Evolutionary conservation across 2,888 invertebrate genomes (phyloP).

Genomic region (Drosophila cognata): DNA sequence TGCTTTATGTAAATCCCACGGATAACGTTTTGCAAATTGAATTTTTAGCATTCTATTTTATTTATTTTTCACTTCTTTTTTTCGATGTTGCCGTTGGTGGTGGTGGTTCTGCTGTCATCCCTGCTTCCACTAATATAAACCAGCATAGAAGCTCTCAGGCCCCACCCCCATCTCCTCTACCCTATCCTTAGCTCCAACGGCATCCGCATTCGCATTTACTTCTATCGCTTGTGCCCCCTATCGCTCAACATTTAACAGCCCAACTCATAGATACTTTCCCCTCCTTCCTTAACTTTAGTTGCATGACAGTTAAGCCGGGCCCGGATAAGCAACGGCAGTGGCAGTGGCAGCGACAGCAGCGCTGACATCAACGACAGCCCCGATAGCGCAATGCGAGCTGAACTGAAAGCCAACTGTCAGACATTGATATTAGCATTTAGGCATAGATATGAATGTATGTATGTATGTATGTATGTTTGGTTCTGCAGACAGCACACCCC

Average conservation of each 20-base stretch:
- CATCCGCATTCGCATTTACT: conserved; percentile 45
- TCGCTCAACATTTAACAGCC: conserved; percentile 55
- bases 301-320: conserved; percentile 77
- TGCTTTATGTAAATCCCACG: conserved; percentile 83
- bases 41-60: conserved; percentile 82
- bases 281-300: conserved; percentile 57
- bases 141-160: conserved; percentile 16
- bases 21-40: conserved; percentile 84
- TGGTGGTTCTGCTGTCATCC: conserved; percentile 21
- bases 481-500: not conserved
- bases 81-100: conserved; percentile 2
- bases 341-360: conserved; percentile 8
- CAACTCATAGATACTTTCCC: conserved; percentile 68
- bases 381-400: conserved; percentile 43
- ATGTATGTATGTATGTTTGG: not conserved
- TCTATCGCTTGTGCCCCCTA: conserved; percentile 43
- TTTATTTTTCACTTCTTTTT: conserved; percentile 76
- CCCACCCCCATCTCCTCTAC: not conserved
- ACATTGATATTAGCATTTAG: conserved; percentile 75
- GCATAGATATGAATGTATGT: conserved; percentile 59
- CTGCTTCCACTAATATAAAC: conserved; percentile 34
- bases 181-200: not conserved
- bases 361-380: conserved; percentile 14
- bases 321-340: conserved; percentile 64
- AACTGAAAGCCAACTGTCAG: conserved; percentile 76